Base-by-base conservation (phyloP, 1,140 invertebrate species). In the Euwallacea fornicatus region DNA sequence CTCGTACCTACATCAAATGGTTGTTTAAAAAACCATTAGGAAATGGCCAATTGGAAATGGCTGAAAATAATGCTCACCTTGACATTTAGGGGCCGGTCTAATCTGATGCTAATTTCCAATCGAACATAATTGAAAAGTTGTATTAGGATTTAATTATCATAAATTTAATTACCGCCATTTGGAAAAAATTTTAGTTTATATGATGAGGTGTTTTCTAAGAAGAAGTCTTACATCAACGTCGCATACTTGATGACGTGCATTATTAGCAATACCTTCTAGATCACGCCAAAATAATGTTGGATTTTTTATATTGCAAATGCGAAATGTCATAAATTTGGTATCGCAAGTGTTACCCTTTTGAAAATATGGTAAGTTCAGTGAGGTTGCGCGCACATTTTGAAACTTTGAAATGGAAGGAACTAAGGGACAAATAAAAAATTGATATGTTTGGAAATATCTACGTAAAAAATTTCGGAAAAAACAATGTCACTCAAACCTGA, bases 11-110 rank as follows among this genome's bases (percentile, higher is more conserved):
- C 11, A 21, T 15, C 2, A n/a, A 16, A 60, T 41, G 10, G 58
- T 60, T 60, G 41, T 60, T 56, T 13, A 16, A 56, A 56, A 56
- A 56, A 56, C 15, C 54, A 60, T 60, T 60, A 60, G 58, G 58
- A 60, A 60, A 42, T 60, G 41, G 13, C 58, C 16, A 42, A 56
- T 56, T 56, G 54, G 16, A 16, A 56, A 13, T 60, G 13, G 42
- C 58, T 60, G 58, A 60, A 33, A 41, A 60, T 60, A 60, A 60
- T 60, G 7, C 41, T 41, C 58, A 41, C 58, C 58, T 60, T 60
- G 58, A 41, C 58, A 60, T 60, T 60, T 60, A 42, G 13, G 9
- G 46, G 13, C 46, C 21, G 46, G 13, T 50, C 46, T 50, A 50
- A 50, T 50, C 46, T 13, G 13, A 50, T 13, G 46, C 21, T 33